Evolutionary conservation across 1,140 invertebrate genomes (phyloP), one percentile per base, ranked within the genome.

Genomic region (Cherax quadricarinatus): DNA sequence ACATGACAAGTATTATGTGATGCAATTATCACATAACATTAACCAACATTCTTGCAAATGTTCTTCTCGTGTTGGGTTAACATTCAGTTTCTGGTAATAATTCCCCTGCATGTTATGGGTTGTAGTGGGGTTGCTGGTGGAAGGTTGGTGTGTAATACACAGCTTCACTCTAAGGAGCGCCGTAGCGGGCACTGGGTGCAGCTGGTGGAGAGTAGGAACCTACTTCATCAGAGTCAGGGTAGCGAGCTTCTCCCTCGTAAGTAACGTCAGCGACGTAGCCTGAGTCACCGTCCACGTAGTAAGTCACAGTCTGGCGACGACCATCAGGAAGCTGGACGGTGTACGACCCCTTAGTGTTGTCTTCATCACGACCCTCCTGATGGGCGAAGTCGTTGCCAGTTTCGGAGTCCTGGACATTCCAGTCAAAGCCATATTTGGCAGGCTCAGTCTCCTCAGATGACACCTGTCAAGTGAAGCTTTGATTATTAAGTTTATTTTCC

Each of bases 321-420:
- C n/a, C 24, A n/a, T 75, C 70, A 6, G 70, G 70, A 24, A 75
- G 70, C 70, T 75, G 70, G 7, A 75, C 70, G n/a, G n/a, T 30
- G 24, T 75, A 75, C 70, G 70, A 75, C 70, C 70, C 70, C 12
- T 30, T 24, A n/a, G 70, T 75, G 24, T 75, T 30, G 70, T 75
- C 70, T 6, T 75, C 70, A 5, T 75, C 70, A 7, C 70, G 70
- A n/a, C 4, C 24, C 70, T 75, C 70, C 12, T 75, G 70, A 3
- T 75, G 70, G 70, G n/a, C 24, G 70, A 75, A 75, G 70, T 75
- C 70, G 70, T 75, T 75, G 70, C 70, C 70, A 12, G 70, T 75
- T 5, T 75, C n/a, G n/a, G 6, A 3, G 70, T 75, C 70, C n/a
- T 75, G n/a, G 5, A 75, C 70, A 21, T 5, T 12, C 21, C 21